Conservation (phyloP, 2,797 vertebrate genomes). For the Phrynocephalus forsythii region DNA sequence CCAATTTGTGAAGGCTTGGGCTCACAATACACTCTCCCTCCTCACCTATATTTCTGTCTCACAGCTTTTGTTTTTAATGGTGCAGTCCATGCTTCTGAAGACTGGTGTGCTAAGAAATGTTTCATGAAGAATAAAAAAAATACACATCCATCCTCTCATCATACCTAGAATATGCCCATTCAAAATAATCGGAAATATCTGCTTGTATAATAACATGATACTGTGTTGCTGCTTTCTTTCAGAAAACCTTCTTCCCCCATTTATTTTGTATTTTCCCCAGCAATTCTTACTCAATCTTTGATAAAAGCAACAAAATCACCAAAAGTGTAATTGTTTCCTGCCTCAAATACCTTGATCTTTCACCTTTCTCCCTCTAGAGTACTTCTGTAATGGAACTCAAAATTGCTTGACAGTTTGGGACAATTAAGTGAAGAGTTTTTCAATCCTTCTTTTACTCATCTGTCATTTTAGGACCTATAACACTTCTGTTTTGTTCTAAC, state of each 20-base stretch:
- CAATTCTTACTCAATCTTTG: background rate
- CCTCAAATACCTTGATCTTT: conserved; percentile 39
- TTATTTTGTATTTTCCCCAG: background rate
- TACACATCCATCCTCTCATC: background rate
- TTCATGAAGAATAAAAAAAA: background rate
- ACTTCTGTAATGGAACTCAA: conserved; percentile 36
- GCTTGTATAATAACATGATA: conserved; percentile 8
- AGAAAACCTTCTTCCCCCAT: conserved; percentile 17
- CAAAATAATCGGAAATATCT: background rate
- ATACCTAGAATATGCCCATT: background rate
- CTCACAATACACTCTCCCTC: fast-evolving
- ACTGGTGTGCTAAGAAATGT: background rate
- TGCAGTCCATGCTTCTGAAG: background rate
- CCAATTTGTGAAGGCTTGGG: background rate
- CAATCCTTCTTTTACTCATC: background rate
- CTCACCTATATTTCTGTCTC: background rate
- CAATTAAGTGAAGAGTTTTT: conserved; percentile 36
- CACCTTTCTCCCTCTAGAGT: conserved; percentile 36
- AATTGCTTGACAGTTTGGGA: conserved; percentile 53
- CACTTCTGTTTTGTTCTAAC: conserved; percentile 37
- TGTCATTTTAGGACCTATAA: conserved; percentile 36
- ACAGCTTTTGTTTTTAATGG: background rate
- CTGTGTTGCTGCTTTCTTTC: conserved; percentile 7
- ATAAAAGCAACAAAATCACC: conserved; percentile 45
- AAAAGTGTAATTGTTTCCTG: conserved; percentile 42